Conservation (phyloP, 1,140 invertebrate species). For the Magallana gigas region DNA sequence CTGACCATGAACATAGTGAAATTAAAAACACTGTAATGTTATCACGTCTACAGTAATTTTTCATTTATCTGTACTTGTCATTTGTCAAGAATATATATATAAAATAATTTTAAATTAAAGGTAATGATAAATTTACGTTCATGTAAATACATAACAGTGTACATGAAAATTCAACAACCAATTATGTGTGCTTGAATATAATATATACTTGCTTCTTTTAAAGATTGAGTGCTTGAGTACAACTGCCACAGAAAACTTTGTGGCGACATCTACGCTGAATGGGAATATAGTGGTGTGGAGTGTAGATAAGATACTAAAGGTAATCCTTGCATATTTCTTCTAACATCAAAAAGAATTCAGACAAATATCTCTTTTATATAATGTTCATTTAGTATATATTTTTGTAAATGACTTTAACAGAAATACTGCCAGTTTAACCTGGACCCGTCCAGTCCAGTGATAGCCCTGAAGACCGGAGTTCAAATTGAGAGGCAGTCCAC, state of each 20-base stretch:
- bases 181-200: not conserved
- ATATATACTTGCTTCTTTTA: slow-evolving; percentile 2
- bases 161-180: not conserved
- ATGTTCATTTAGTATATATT: not conserved
- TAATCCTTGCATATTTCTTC: slow-evolving; percentile 60
- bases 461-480: slow-evolving; percentile 75
- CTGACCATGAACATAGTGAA: too few relatives aligned
- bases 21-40: too few relatives aligned
- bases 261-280: slow-evolving; percentile 83
- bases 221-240: slow-evolving; percentile 85
- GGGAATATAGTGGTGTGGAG: slow-evolving; percentile 87
- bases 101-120: not conserved
- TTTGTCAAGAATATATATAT: not conserved
- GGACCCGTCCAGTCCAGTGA: slow-evolving; percentile 74
- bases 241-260: slow-evolving; percentile 83
- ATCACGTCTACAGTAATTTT: not conserved
- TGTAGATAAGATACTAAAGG: slow-evolving; percentile 86
- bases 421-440: slow-evolving; percentile 79
- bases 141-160: too few relatives aligned
- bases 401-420: slow-evolving; percentile 66
- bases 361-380: not conserved
- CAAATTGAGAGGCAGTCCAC: slow-evolving; percentile 63
- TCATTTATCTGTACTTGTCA: not conserved
- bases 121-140: too few relatives aligned
- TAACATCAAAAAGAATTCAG: not conserved